Percentiles rank a stretch among this genome's conserved stretches.
Conservation (phyloP, 2,797 vertebrate genomes). For the Sternotherus odoratus region DNA sequence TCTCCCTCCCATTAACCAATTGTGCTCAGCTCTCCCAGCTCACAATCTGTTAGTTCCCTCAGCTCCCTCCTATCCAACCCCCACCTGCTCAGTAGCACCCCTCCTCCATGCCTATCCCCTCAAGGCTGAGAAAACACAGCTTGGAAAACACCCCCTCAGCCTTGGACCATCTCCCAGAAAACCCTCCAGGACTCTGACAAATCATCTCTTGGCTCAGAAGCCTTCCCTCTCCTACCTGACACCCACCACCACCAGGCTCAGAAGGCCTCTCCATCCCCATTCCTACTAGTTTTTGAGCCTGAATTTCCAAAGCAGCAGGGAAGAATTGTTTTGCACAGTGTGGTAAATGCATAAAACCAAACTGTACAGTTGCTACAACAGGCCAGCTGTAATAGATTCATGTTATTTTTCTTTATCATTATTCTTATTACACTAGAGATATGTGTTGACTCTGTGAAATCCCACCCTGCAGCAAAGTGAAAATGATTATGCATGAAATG, state of each 20-base stretch:
- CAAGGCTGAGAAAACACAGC: not conserved
- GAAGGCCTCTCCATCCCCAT: not conserved
- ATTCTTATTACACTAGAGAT: not conserved
- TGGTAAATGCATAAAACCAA: not conserved
- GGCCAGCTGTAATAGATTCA: accelerated
- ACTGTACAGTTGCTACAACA: not conserved
- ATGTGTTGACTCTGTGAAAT: not conserved
- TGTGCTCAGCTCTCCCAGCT: not conserved
- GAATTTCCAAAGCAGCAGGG: not conserved
- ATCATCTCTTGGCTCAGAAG: not conserved
- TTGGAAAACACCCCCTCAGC: not conserved
- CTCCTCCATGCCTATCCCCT: not conserved
- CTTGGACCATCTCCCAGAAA: not conserved
- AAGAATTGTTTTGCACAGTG: not conserved
- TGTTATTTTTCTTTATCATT: not conserved
- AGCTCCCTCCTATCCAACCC: accelerated
- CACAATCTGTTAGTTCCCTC: not conserved
- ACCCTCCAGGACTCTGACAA: not conserved
- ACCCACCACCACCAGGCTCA: not conserved
- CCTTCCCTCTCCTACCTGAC: not conserved
- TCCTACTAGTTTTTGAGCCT: not conserved
- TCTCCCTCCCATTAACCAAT: not conserved
- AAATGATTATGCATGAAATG: not conserved
- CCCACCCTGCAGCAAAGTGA: not conserved
- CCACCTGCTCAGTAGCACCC: not conserved